A percentile compares a stretch with the other conserved stretches of the same genome.
Evolutionary conservation across 2,113 vertebrate species (phyloP).

Genomic region (Lophius piscatorius): DNA sequence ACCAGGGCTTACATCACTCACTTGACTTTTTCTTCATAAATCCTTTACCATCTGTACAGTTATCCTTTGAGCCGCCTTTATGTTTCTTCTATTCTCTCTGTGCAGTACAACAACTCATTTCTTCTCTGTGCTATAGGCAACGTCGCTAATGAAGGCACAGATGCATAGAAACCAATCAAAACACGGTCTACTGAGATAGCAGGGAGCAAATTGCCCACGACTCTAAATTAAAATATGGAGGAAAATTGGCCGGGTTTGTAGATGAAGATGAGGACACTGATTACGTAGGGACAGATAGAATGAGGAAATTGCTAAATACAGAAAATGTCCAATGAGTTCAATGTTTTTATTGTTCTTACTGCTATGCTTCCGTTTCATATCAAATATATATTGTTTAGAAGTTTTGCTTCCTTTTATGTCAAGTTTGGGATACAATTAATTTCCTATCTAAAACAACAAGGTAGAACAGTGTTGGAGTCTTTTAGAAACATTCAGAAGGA

Average conservation of each 20-base stretch:
- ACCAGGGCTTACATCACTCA: too few species aligned
- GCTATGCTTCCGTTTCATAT: too few species aligned
- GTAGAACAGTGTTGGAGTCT: too few species aligned
- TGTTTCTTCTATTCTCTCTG: slow-evolving; percentile 31
- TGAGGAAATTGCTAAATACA: too few species aligned
- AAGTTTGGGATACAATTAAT: too few species aligned
- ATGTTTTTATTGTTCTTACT: too few species aligned
- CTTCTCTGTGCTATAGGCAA: slow-evolving; percentile 47
- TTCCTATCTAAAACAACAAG: too few species aligned
- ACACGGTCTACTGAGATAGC: slow-evolving; percentile 53
- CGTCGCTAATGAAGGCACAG: slow-evolving; percentile 53
- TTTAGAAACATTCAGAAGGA: too few species aligned
- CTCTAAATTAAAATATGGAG: slow-evolving; percentile 12
- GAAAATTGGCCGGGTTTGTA: slow-evolving; percentile 13
- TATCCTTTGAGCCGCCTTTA: slow-evolving; percentile 20
- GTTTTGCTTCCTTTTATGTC: too few species aligned
- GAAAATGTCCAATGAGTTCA: too few species aligned
- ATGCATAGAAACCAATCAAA: slow-evolving; percentile 71
- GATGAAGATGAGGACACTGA: slow-evolving; percentile 32
- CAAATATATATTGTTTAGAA: too few species aligned
- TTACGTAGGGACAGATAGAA: background rate
- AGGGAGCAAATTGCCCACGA: slow-evolving; percentile 57
- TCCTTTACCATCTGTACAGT: slow-evolving; percentile 37
- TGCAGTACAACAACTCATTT: slow-evolving; percentile 51
- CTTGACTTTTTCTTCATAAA: slow-evolving; percentile 22